Percentiles rank a stretch among this genome's conserved stretches.
Evolutionary conservation across 2,113 vertebrate genomes (phyloP).

Genomic region (Psammodynastes pulverulentus): DNA sequence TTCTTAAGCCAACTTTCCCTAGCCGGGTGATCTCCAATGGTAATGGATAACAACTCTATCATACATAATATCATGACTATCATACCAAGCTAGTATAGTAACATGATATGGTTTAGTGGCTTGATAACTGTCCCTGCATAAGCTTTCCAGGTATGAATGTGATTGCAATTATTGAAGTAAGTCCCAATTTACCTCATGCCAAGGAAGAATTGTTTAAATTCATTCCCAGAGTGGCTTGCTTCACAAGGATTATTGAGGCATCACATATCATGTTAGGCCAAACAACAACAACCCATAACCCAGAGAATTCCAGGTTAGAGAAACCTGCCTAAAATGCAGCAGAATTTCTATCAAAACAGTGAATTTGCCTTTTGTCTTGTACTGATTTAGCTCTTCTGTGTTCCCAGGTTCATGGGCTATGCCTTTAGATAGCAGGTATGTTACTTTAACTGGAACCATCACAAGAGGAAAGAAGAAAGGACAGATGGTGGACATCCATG

Average conservation of each 20-base stretch:
- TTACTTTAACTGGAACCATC: slow-evolving; percentile 97
- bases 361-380: slow-evolving; percentile 8
- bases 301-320: neutral
- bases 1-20: neutral
- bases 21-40: neutral
- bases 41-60: neutral
- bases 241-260: neutral
- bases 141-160: neutral
- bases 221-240: neutral
- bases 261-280: neutral
- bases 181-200: neutral
- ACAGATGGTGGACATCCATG: slow-evolving; percentile 97
- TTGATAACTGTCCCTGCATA: neutral
- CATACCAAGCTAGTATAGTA: neutral
- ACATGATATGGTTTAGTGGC: neutral
- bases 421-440: slow-evolving; percentile 90
- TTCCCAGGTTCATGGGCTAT: slow-evolving; percentile 78
- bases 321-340: neutral
- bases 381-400: slow-evolving; percentile 38
- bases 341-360: neutral
- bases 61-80: neutral
- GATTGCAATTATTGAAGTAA: neutral
- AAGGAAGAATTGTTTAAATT: neutral
- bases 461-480: slow-evolving; percentile 97
- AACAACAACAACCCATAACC: neutral